Percentiles rank a stretch among this genome's conserved stretches.
Conservation (phyloP, 2,888 invertebrate species). For the Campoletis raptor region DNA sequence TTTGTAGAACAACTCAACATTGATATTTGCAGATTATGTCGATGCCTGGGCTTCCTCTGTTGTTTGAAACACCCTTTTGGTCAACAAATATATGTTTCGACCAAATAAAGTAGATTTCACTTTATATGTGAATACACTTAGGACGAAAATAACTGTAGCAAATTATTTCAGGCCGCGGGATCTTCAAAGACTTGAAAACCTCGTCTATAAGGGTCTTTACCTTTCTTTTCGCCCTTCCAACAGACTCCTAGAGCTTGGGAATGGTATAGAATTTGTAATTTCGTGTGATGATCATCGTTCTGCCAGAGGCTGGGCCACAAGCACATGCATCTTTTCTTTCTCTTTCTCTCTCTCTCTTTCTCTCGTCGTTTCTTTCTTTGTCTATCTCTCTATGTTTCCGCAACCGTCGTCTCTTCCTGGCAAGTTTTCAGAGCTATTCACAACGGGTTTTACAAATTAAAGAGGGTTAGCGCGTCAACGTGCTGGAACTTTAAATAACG, state of each 20-base stretch:
- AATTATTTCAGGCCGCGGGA: not conserved
- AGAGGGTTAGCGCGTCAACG: slow-evolving; percentile 60
- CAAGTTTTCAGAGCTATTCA: slow-evolving; percentile 31
- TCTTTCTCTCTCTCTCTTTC: not conserved
- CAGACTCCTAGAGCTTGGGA: slow-evolving; percentile 5
- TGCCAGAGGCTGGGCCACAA: slow-evolving; percentile 32
- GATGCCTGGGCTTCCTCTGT: not conserved
- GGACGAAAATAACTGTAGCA: not conserved
- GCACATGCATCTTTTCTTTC: not conserved
- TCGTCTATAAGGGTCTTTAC: not conserved
- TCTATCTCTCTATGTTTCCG: slow-evolving; percentile 13
- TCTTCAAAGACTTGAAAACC: slow-evolving; percentile 9
- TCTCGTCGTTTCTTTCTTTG: not conserved
- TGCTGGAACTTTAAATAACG: slow-evolving; percentile 61
- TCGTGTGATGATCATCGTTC: slow-evolving; percentile 26
- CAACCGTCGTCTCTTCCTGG: not conserved
- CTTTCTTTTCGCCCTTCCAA: not conserved
- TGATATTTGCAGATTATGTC: no score
- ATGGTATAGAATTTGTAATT: slow-evolving; percentile 51
- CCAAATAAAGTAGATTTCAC: not conserved
- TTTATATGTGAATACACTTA: not conserved
- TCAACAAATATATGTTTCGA: not conserved
- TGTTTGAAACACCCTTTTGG: not conserved
- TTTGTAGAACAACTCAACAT: no score
- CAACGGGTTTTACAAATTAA: slow-evolving; percentile 61